These are phyloP conservation scores for Sminthurides aquaticus DNA, from an alignment of 2,888 invertebrate genomes.

Conservation along the genomic window DNA sequence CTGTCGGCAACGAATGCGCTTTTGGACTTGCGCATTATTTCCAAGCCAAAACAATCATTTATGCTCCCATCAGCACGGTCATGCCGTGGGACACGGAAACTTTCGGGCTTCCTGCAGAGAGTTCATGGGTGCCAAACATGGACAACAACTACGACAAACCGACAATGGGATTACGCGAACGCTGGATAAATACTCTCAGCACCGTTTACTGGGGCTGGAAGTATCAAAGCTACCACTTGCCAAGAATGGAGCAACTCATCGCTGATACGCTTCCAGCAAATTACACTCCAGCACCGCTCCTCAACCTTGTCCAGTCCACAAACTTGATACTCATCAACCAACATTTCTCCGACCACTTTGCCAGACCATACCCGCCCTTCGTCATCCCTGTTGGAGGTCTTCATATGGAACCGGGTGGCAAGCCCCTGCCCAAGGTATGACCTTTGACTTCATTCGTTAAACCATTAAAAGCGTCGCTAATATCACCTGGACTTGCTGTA, in stretches of 20 bases:
- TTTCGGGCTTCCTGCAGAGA: conserved; percentile 15
- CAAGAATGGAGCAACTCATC: conserved; percentile 16
- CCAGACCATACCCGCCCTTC: conserved; percentile 14
- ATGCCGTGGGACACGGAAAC: conserved; percentile 14
- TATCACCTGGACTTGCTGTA: too few relatives aligned
- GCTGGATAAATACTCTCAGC: not conserved
- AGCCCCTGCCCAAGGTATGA: conserved; percentile 5
- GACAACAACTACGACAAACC: conserved; percentile 14
- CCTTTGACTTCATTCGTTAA: too few relatives aligned
- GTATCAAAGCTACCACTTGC: conserved; percentile 14
- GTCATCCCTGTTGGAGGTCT: conserved; percentile 18
- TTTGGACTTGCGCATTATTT: conserved; percentile 13
- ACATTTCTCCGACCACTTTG: conserved; percentile 16
- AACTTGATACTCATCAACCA: conserved; percentile 6
- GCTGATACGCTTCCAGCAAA: not conserved
- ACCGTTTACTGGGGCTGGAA: conserved; percentile 12
- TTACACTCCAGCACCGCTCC: conserved; percentile 3
- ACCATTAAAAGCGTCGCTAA: too few relatives aligned
- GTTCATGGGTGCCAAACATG: conserved; percentile 14
- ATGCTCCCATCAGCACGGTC: conserved; percentile 8
- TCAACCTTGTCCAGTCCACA: conserved; percentile 9
- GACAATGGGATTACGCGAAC: conserved; percentile 6
- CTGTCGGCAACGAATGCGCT: conserved; percentile 17
- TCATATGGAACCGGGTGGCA: conserved; percentile 8
- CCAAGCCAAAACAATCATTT: conserved; percentile 14